These are phyloP conservation scores for Hemiscyllium ocellatum DNA, from an alignment of 2,113 vertebrate species.

Conservation along the genomic window DNA sequence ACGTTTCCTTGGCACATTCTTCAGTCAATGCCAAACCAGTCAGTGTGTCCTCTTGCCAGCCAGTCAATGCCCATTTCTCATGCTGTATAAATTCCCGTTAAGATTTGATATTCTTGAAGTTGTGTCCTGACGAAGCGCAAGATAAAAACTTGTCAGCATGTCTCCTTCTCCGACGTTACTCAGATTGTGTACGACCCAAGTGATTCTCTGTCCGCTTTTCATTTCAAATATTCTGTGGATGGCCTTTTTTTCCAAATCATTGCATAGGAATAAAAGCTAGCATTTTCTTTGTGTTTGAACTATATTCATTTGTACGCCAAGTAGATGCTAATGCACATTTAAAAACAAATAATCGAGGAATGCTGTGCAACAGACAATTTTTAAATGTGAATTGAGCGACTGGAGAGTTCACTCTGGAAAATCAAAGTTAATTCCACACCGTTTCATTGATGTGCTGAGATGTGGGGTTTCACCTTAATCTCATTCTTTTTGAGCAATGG, in stretches of 20 bases:
- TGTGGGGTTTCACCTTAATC: background rate
- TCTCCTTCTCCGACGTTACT: too few relatives aligned
- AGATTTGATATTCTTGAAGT: too few relatives aligned
- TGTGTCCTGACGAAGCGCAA: too few relatives aligned
- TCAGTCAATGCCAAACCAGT: too few relatives aligned
- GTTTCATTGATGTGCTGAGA: background rate
- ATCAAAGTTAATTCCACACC: background rate
- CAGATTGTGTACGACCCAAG: too few relatives aligned
- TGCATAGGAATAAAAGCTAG: background rate
- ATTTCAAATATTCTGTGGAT: too few relatives aligned
- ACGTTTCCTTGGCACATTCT: too few relatives aligned
- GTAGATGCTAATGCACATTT: background rate
- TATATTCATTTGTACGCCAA: background rate
- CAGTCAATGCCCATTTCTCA: too few relatives aligned
- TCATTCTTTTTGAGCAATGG: background rate
- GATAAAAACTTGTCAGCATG: too few relatives aligned
- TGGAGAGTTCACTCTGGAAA: background rate
- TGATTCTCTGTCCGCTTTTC: too few relatives aligned
- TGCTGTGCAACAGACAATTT: background rate
- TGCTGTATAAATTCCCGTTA: too few relatives aligned
- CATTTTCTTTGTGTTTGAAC: background rate
- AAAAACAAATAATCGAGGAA: background rate
- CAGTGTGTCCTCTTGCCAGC: too few relatives aligned
- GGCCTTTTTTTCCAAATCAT: background rate
- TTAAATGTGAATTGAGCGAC: background rate